Base-by-base conservation (phyloP, 2,888 invertebrate species). In the Chaetoderma sp. region DNA sequence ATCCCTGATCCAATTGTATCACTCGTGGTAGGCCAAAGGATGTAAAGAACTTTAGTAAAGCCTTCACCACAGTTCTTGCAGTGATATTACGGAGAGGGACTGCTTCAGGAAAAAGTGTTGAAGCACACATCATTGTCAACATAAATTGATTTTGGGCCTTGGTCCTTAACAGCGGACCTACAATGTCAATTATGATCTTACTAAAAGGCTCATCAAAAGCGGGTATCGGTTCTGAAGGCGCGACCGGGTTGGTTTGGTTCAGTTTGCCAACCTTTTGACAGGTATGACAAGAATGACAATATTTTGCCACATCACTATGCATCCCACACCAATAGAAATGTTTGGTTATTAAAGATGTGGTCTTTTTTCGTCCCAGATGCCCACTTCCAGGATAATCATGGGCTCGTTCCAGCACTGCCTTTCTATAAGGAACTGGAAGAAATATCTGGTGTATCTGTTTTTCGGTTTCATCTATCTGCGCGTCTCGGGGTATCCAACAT, bases 291-390 rank as follows among this genome's bases (percentile, higher is more conserved):
- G 36, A 59, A 23, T 21, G 5, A 28, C 63, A 63, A 50, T 27
- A 50, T 16, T 49, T 16, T 13, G 28, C 28, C 28, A 59, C 63
- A 60, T 63, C 63, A 23, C 28, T 63, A 16, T 47, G 47, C 16
- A 63, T 16, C 21, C 47, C 36, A n/a, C 52, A 59, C 59, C 63
- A 63, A 33, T 50, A 63, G 32, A 63, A 63, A 6, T 63, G 59
- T 8, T 28, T 8, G 8, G 21, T 36, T 13, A 63, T 63, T 27
- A 39, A 36, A 18, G 10, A 28, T 25, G 27, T 10, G 2, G 57
- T 63, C 30, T 60, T 33, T 50, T 25, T 58, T 16, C 58, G 27
- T 6, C 59, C 63, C 18, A 63, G 18, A 50, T 63, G 58, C 16
- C 59, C 63, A 33, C 10, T 39, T 16, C 33, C 2, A 1, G 63